Evolutionary conservation across 1,140 invertebrate species (phyloP).

Genomic region (Leptestheria dahalacensis): DNA sequence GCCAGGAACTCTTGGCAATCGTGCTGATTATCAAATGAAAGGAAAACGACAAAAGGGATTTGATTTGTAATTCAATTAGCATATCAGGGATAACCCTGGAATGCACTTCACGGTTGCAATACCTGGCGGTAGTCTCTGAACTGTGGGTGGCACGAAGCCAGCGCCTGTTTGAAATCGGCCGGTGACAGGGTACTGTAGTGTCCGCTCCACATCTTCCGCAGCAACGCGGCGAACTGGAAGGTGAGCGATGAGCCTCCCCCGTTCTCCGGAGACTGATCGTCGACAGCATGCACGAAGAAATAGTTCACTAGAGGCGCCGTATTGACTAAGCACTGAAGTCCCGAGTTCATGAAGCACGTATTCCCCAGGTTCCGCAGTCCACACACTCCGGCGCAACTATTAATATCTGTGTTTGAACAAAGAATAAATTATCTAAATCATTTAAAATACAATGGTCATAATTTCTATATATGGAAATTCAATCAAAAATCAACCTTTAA

Average conservation of each 20-base stretch:
- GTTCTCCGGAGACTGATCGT: constrained; percentile 18
- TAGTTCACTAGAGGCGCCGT: constrained; percentile 24
- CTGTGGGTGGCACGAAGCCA: constrained; percentile 44
- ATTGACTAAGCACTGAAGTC: constrained; percentile 44
- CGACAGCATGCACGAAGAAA: constrained; percentile 22
- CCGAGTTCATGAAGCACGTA: constrained; percentile 57
- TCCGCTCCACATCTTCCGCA: constrained; percentile 47
- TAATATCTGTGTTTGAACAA: constrained; percentile 20
- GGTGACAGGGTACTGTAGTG: constrained; percentile 39
- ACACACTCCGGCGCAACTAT: constrained; percentile 38
- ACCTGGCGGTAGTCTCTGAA: constrained; percentile 46
- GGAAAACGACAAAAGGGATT: background rate
- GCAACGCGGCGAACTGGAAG: constrained; percentile 38
- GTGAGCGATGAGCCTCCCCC: constrained; percentile 24
- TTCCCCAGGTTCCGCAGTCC: constrained; percentile 50
- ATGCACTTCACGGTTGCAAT: no score
- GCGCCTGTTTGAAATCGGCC: constrained; percentile 42
- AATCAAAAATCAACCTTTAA: constrained; percentile 25
- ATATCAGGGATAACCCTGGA: no score
- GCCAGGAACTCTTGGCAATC: constrained; percentile 60
- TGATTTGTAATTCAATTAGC: no score
- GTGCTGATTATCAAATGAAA: constrained; percentile 34
- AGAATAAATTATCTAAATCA: background rate
- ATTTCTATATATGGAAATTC: background rate
- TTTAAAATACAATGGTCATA: background rate